These are phyloP conservation scores for Drosophila ironensis DNA, from an alignment of 1,140 invertebrate species.

Conservation along the genomic window DNA sequence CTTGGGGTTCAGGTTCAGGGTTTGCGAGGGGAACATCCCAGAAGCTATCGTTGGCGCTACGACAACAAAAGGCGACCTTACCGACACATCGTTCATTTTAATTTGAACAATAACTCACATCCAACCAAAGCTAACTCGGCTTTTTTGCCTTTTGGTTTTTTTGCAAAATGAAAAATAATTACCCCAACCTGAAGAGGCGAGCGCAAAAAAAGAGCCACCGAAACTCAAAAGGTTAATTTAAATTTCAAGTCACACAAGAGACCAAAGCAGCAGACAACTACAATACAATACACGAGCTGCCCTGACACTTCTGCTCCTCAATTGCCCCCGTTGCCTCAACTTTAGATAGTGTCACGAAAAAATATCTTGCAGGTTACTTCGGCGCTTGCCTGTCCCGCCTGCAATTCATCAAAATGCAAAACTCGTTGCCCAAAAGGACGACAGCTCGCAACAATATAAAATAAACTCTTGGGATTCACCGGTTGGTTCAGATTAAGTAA, in stretches of 20 bases:
- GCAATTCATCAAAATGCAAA: slow-evolving; percentile 81
- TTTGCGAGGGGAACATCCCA: slow-evolving; percentile 3
- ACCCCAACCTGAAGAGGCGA: slow-evolving; percentile 17
- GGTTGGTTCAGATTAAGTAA: background rate
- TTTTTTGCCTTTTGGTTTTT: slow-evolving; percentile 31
- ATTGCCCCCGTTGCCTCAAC: background rate
- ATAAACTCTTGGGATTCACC: slow-evolving; percentile 9
- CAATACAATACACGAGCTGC: slow-evolving; percentile 37
- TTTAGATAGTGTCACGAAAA: slow-evolving; percentile 64
- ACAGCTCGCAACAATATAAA: slow-evolving; percentile 5
- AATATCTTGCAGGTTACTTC: slow-evolving; percentile 74
- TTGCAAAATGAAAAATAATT: slow-evolving; percentile 45
- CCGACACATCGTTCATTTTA: slow-evolving; percentile 81
- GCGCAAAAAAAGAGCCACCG: slow-evolving; percentile 10
- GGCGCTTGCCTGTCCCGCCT: slow-evolving; percentile 36
- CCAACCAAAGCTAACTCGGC: slow-evolving; percentile 27
- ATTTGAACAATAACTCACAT: slow-evolving; percentile 69
- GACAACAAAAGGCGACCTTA: slow-evolving; percentile 67
- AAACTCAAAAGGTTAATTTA: slow-evolving; percentile 61
- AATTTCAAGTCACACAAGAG: slow-evolving; percentile 78
- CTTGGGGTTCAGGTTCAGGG: slow-evolving; percentile 30
- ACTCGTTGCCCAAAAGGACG: slow-evolving; percentile 53
- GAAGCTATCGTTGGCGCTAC: slow-evolving; percentile 49
- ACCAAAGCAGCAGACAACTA: slow-evolving; percentile 16
- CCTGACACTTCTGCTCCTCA: slow-evolving; percentile 16